Evolutionary conservation across 2,797 vertebrate species (phyloP).

Genomic region (Chromis chromis): DNA sequence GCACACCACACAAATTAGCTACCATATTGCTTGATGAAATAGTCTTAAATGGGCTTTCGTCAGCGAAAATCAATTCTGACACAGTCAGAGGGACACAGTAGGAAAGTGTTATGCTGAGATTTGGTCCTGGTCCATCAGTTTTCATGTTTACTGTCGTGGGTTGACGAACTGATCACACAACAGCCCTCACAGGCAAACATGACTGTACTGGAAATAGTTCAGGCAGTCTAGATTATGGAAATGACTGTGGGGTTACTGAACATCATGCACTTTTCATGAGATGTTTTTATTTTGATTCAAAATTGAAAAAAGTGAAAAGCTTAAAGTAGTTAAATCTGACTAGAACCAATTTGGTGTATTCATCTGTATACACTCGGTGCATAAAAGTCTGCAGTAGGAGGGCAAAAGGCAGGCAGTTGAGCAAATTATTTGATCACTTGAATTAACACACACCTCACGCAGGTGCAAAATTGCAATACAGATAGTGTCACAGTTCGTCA

Average conservation of each 20-base stretch:
- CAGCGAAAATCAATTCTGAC: slow-evolving; percentile 68
- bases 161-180: slow-evolving; percentile 64
- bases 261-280: slow-evolving; percentile 1
- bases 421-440: slow-evolving; percentile 28
- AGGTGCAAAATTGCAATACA: slow-evolving; percentile 3
- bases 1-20: slow-evolving; percentile 61
- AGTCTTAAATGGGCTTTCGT: slow-evolving; percentile 60
- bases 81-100: slow-evolving; percentile 55
- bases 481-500: slow-evolving; percentile 20
- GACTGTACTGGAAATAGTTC: slow-evolving; percentile 36
- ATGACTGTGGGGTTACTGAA: slow-evolving; percentile 11
- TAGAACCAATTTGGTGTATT: neutral
- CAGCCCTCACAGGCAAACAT: slow-evolving; percentile 48
- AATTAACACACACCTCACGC: slow-evolving; percentile 18
- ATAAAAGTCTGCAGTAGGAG: neutral
- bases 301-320: neutral
- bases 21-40: slow-evolving; percentile 67
- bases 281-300: slow-evolving; percentile 1
- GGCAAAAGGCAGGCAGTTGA: slow-evolving; percentile 1
- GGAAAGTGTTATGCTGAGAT: slow-evolving; percentile 57
- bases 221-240: slow-evolving; percentile 15
- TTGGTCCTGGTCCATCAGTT: slow-evolving; percentile 67
- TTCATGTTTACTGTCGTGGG: slow-evolving; percentile 64
- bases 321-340: neutral
- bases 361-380: neutral